Evolutionary conservation across 2,113 vertebrate genomes (phyloP).

Genomic region (Scalopus aquaticus): DNA sequence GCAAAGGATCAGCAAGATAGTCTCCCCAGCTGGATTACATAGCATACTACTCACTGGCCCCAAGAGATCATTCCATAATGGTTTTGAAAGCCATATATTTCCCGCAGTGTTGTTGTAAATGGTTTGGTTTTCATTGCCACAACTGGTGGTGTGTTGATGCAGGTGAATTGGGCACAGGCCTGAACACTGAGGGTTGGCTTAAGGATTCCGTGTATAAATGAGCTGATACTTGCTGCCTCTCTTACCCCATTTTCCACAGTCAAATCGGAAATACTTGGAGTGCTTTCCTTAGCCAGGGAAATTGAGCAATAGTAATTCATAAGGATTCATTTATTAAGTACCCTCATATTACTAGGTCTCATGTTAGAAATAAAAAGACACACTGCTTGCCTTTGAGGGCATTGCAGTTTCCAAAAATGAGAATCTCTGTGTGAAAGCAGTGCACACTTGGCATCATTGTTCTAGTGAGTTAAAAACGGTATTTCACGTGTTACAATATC

Average conservation of each 20-base stretch:
- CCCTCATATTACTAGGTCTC: not conserved
- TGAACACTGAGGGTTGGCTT: not conserved
- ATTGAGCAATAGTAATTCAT: not conserved
- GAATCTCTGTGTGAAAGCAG: not conserved
- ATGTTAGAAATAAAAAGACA: not conserved
- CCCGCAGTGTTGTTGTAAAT: not conserved
- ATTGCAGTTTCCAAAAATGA: not conserved
- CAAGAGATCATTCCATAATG: not conserved
- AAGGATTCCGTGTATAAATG: not conserved
- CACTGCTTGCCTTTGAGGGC: not conserved
- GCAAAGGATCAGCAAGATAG: constrained; percentile 71
- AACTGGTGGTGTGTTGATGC: not conserved
- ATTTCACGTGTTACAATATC: not conserved
- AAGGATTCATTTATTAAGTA: not conserved
- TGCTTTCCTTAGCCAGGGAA: not conserved
- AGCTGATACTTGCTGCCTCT: not conserved
- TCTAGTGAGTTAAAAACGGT: not conserved
- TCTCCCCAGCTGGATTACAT: constrained; percentile 31
- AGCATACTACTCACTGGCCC: not conserved
- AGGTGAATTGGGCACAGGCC: not conserved
- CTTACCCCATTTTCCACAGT: not conserved
- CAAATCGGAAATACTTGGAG: not conserved
- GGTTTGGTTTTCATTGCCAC: not conserved
- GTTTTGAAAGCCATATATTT: constrained; percentile 17
- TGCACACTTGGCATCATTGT: not conserved